Evolutionary conservation across 2,888 invertebrate genomes (phyloP).

Genomic region (Tortricodes alternella): DNA sequence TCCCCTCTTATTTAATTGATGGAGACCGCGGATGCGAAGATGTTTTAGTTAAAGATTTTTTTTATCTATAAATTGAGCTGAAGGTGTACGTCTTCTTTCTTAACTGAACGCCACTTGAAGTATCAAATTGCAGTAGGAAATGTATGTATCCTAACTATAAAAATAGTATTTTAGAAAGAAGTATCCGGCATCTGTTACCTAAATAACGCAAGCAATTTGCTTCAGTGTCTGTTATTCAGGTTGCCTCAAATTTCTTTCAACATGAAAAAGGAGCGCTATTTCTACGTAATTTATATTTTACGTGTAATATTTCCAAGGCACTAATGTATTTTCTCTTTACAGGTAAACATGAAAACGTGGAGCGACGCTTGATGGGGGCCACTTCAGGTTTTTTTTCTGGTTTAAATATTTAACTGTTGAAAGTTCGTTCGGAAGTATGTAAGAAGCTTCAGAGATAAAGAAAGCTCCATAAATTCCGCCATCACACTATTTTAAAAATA

Average conservation of each 20-base stretch:
- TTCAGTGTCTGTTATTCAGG: conserved; percentile 26
- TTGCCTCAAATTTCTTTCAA: conserved; percentile 16
- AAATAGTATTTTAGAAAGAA: not conserved
- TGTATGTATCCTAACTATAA: not conserved
- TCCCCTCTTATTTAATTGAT: conserved; percentile 50
- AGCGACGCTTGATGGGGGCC: conserved; percentile 4
- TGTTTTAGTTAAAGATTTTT: conserved; percentile 7
- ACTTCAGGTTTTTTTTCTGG: conserved; percentile 6
- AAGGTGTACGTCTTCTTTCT: conserved; percentile 9
- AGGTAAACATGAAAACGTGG: conserved; percentile 23
- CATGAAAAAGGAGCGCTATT: conserved; percentile 21
- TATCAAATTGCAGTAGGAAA: not conserved
- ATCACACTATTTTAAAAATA: too few species aligned
- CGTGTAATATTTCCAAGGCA: conserved; percentile 28
- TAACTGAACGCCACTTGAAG: not conserved
- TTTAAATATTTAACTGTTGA: too few species aligned
- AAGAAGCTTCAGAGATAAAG: too few species aligned
- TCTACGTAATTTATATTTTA: conserved; percentile 26
- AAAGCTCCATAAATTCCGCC: too few species aligned
- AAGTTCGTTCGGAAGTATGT: too few species aligned
- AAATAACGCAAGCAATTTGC: conserved; percentile 15
- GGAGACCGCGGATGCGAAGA: conserved; percentile 38
- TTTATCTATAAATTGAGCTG: conserved; percentile 9
- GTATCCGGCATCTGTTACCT: not conserved
- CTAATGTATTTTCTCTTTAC: conserved; percentile 29